phyloP scores from a whole-genome alignment of 2,888 invertebrate genomes.

The Alsophila aescularia region DNA sequence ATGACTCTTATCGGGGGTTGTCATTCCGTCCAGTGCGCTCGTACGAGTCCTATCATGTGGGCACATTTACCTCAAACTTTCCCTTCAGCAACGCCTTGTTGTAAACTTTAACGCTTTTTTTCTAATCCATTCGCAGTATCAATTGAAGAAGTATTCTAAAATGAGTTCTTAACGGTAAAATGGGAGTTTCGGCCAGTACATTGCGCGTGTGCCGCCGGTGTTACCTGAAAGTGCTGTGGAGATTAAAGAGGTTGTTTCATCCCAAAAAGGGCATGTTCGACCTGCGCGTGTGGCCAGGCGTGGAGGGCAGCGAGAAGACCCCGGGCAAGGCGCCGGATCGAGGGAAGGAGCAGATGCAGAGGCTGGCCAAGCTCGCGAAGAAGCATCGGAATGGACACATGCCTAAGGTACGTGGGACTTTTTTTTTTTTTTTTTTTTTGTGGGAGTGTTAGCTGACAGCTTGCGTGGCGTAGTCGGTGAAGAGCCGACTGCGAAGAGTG shows the following conservation, averaged over 20 bases:
- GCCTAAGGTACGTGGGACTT: conserved; percentile 86
- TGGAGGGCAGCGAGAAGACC: conserved; percentile 91
- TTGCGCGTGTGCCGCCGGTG: conserved; percentile 50
- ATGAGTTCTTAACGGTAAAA: conserved; percentile 1
- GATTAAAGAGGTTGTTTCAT: conserved; percentile 51
- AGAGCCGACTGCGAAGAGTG: no score
- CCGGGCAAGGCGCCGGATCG: conserved; percentile 93
- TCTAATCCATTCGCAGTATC: background rate
- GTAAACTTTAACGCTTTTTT: conserved; percentile 21
- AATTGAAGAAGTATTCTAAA: background rate
- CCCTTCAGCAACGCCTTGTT: conserved; percentile 30
- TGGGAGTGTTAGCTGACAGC: no score
- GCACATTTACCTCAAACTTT: conserved; percentile 21
- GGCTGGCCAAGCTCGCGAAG: conserved; percentile 95
- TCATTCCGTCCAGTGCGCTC: conserved; percentile 25
- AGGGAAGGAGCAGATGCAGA: conserved; percentile 93
- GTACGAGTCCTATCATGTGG: conserved; percentile 29
- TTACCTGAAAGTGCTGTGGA: conserved; percentile 45
- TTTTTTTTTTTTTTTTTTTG: no score
- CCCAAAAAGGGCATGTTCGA: conserved; percentile 90
- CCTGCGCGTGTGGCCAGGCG: conserved; percentile 95
- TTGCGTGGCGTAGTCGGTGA: no score
- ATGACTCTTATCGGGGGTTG: conserved; percentile 2
- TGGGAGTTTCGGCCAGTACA: conserved; percentile 58
- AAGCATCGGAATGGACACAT: conserved; percentile 97